Evolutionary conservation across 2,797 vertebrate species (phyloP).

Genomic region (Austrolebias charrua): DNA sequence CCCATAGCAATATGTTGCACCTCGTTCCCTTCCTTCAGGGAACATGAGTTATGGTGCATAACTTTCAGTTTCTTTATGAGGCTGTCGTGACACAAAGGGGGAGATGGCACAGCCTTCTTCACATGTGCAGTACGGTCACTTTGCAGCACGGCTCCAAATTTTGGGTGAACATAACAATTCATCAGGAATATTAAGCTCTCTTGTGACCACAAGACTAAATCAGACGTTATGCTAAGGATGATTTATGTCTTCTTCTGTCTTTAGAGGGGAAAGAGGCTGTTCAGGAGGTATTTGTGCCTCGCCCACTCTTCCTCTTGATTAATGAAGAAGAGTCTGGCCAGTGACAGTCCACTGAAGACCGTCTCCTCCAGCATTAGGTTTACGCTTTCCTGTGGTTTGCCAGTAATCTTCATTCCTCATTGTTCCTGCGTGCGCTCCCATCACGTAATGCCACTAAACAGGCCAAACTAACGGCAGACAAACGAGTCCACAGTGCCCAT

Average conservation of each 20-base stretch:
- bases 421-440: conserved; percentile 49
- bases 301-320: conserved; percentile 63
- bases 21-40: no score
- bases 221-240: conserved; percentile 13
- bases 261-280: conserved; percentile 13
- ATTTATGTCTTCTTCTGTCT: conserved; percentile 31
- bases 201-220: conserved; percentile 3
- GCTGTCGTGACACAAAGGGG: rapidly evolving
- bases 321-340: conserved; percentile 69
- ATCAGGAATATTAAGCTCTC: not conserved
- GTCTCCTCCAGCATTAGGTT: conserved; percentile 68
- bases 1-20: no score
- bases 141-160: not conserved
- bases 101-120: not conserved
- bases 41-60: no score
- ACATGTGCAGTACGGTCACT: not conserved
- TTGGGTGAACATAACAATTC: not conserved
- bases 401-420: conserved; percentile 60
- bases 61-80: not conserved
- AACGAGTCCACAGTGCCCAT: conserved; percentile 46
- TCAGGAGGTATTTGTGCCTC: conserved; percentile 36
- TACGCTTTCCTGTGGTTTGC: conserved; percentile 60
- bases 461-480: conserved; percentile 35
- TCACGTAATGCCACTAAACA: conserved; percentile 57
- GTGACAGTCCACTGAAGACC: conserved; percentile 66